These are phyloP conservation scores for Drosophila asahinai DNA, from an alignment of 1,140 invertebrate genomes.

Conservation along the genomic window DNA sequence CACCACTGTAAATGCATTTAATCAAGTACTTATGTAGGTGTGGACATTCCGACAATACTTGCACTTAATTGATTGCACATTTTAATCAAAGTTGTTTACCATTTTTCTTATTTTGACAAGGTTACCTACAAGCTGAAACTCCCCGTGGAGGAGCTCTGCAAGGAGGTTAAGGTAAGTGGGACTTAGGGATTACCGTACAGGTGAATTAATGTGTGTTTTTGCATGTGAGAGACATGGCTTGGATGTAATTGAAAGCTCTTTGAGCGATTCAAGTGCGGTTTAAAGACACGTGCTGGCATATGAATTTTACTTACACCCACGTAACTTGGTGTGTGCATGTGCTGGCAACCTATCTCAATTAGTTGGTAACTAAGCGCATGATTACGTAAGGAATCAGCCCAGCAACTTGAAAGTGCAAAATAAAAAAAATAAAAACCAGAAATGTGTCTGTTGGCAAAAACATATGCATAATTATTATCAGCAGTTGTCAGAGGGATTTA, in stretches of 20 bases:
- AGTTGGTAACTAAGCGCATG: conserved; percentile 18
- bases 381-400: conserved; percentile 8
- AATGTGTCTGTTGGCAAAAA: background rate
- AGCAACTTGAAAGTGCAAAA: conserved; percentile 25
- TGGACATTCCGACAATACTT: conserved; percentile 4
- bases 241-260: conserved; percentile 19
- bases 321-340: background rate
- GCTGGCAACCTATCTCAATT: conserved; percentile 16
- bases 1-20: conserved; percentile 2
- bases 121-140: conserved; percentile 90
- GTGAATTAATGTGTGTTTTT: background rate
- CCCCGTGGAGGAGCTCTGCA: conserved; percentile 92
- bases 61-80: conserved; percentile 50
- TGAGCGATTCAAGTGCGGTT: conserved; percentile 7
- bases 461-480: conserved; percentile 1
- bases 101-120: conserved; percentile 48
- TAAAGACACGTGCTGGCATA: conserved; percentile 19
- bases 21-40: background rate
- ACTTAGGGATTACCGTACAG: conserved; percentile 7
- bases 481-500: background rate
- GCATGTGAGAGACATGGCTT: background rate
- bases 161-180: conserved; percentile 92
- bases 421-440: background rate
- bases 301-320: background rate
- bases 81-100: conserved; percentile 50